Conservation (phyloP, 1,140 invertebrate genomes). For the Drosophila subobscura region DNA sequence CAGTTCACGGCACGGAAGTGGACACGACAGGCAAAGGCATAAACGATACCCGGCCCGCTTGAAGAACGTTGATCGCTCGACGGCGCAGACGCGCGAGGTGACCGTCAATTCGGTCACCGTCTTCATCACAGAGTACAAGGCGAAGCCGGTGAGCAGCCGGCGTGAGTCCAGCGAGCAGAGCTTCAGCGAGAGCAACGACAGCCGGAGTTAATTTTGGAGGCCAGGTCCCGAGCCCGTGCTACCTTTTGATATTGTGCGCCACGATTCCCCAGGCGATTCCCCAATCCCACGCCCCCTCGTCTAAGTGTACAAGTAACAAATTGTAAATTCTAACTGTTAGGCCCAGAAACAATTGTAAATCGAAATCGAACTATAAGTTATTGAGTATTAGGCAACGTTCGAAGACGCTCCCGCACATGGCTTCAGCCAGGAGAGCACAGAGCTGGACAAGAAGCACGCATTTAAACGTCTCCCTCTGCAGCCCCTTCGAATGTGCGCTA, state of each 20-base stretch:
- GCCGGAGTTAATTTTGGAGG: constrained; percentile 69
- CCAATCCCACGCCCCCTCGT: constrained; percentile 26
- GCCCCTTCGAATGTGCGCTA: constrained; percentile 39
- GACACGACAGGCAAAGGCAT: constrained; percentile 85
- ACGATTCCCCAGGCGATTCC: constrained; percentile 1
- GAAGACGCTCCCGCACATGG: constrained; percentile 45
- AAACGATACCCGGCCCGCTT: constrained; percentile 89
- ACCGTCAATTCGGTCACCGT: constrained; percentile 98
- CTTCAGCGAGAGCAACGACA: constrained; percentile 83
- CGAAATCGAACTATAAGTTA: constrained; percentile 65
- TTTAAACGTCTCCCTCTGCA: constrained; percentile 55
- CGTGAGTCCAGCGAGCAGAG: constrained; percentile 83
- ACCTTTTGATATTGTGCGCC: constrained; percentile 37
- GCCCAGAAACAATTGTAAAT: constrained; percentile 72
- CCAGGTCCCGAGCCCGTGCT: constrained; percentile 10
- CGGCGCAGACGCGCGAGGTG: constrained; percentile 95
- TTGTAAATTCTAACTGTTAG: constrained; percentile 79
- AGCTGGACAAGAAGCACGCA: constrained; percentile 42
- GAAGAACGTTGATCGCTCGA: constrained; percentile 88
- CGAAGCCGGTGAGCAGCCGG: constrained; percentile 86
- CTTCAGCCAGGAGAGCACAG: constrained; percentile 1
- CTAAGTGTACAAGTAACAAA: constrained; percentile 27
- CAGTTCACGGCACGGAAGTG: constrained; percentile 86
- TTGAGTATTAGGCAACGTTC: constrained; percentile 75
- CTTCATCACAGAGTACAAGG: constrained; percentile 97